Evolutionary conservation across 1,140 invertebrate species (phyloP).

Genomic region (Drosophila chauvacae): DNA sequence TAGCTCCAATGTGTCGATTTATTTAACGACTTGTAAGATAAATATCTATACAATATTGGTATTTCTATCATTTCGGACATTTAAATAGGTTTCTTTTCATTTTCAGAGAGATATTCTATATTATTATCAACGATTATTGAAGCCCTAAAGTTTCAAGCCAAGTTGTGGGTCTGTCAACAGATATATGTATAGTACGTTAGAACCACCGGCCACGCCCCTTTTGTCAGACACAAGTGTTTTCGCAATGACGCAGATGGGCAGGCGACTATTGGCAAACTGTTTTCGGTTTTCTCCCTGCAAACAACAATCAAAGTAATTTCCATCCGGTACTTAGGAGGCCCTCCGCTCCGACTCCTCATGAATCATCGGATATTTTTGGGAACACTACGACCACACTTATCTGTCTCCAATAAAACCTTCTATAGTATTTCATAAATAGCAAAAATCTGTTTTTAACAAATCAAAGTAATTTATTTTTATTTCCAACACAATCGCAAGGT

Average conservation of each 20-base stretch:
- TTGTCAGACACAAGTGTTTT: constrained; percentile 44
- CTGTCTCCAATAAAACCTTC: not conserved
- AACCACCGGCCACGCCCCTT: constrained; percentile 12
- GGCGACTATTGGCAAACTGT: constrained; percentile 22
- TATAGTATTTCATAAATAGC: not conserved
- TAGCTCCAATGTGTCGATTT: no score
- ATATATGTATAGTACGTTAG: not conserved
- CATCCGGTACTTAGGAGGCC: constrained; percentile 1
- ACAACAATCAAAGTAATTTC: constrained; percentile 2
- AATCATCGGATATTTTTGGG: constrained; percentile 12
- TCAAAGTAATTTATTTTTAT: constrained; percentile 1
- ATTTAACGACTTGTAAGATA: no score
- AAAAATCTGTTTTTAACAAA: not conserved
- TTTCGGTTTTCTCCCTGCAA: constrained; percentile 17
- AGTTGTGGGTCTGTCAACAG: not conserved
- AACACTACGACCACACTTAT: not conserved
- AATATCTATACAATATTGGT: no score
- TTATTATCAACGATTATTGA: not conserved
- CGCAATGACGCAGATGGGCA: constrained; percentile 45
- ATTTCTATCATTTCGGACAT: not conserved
- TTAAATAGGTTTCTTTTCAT: not conserved
- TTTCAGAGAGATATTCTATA: not conserved
- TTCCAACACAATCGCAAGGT: not conserved
- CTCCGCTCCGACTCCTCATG: not conserved
- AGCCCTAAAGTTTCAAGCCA: not conserved